A percentile compares a stretch with the other conserved stretches of the same genome.
Conservation (phyloP, 2,888 invertebrate genomes). For the Ornithoptera alexandrae region DNA sequence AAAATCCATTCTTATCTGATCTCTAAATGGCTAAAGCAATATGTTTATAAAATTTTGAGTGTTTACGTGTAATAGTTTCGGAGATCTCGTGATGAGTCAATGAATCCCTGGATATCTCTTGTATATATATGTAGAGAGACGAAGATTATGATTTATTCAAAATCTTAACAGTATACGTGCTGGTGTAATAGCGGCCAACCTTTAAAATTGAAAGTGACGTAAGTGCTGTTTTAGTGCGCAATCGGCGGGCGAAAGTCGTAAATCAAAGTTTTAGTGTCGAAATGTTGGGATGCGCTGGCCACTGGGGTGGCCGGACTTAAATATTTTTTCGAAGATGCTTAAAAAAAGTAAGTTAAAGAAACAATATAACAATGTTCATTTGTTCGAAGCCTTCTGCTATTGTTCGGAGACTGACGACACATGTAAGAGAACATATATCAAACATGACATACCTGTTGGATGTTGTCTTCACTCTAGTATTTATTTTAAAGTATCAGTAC, state of each 20-base stretch:
- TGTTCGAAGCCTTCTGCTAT: slow-evolving; percentile 59
- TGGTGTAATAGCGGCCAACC: slow-evolving; percentile 59
- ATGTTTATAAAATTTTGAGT: no score
- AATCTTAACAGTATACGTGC: neutral
- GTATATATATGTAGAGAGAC: no score
- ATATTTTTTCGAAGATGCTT: slow-evolving; percentile 52
- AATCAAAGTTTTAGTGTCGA: slow-evolving; percentile 80
- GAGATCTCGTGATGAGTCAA: no score
- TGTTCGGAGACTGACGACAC: slow-evolving; percentile 62
- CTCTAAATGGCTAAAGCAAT: no score
- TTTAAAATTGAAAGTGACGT: slow-evolving; percentile 81
- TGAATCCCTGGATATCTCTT: no score
- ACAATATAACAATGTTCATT: slow-evolving; percentile 71
- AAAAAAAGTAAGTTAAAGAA: slow-evolving; percentile 59
- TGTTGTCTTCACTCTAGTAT: slow-evolving; percentile 6
- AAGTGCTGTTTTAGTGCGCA: slow-evolving; percentile 79
- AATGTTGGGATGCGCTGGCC: slow-evolving; percentile 78
- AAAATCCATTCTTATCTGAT: no score
- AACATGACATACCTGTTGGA: slow-evolving; percentile 12
- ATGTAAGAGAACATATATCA: slow-evolving; percentile 37
- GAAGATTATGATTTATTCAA: no score
- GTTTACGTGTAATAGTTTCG: no score
- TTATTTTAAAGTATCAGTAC: neutral
- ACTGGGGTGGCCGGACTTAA: slow-evolving; percentile 73
- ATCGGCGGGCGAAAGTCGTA: slow-evolving; percentile 75